Conservation (phyloP, 2,888 invertebrate genomes). For the Nemotelus nigrinus region DNA sequence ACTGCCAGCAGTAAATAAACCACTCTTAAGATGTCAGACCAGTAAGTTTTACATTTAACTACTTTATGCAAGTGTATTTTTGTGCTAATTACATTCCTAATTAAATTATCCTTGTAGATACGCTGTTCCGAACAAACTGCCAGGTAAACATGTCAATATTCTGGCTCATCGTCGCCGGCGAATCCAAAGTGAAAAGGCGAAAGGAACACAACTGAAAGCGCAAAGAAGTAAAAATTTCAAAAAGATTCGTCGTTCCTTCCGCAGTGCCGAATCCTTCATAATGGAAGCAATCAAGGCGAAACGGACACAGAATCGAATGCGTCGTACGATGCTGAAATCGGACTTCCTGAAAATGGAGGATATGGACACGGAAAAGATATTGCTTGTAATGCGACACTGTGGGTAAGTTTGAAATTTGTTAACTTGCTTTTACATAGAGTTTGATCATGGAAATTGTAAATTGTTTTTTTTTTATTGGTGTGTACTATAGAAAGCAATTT, state of each 20-base stretch:
- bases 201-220: slow-evolving; percentile 58
- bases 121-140: slow-evolving; percentile 64
- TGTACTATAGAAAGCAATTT: too few relatives aligned
- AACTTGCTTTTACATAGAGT: neutral
- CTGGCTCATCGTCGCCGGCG: slow-evolving; percentile 63
- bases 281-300: slow-evolving; percentile 62
- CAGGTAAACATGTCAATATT: slow-evolving; percentile 63
- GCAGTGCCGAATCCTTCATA: slow-evolving; percentile 63
- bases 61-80: neutral
- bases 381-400: slow-evolving; percentile 62
- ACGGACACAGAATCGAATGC: slow-evolving; percentile 60
- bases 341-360: slow-evolving; percentile 29
- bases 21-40: slow-evolving; percentile 30
- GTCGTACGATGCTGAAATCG: slow-evolving; percentile 54
- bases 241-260: slow-evolving; percentile 60
- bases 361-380: slow-evolving; percentile 36
- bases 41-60: slow-evolving; percentile 14
- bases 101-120: slow-evolving; percentile 56
- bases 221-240: slow-evolving; percentile 58
- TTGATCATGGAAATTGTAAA: too few relatives aligned
- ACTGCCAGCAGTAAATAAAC: neutral
- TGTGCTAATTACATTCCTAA: neutral
- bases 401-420: slow-evolving; percentile 53
- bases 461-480: too few relatives aligned
- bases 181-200: slow-evolving; percentile 60